Percentiles rank a stretch among this genome's conserved stretches.
Conservation (phyloP, 2,888 invertebrate genomes). For the Eilema depressum region DNA sequence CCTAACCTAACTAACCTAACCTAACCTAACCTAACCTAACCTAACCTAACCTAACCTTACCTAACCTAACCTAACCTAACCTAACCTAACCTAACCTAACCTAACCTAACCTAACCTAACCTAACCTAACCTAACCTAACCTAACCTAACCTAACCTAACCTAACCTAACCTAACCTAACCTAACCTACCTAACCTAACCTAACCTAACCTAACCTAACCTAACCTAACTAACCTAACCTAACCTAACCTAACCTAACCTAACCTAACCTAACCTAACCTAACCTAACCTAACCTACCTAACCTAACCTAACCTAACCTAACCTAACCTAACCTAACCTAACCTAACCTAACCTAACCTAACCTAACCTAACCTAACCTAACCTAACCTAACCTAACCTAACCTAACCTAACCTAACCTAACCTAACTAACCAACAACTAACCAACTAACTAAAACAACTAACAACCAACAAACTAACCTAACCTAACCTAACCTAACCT, state of each 20-base stretch:
- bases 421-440: conserved; percentile 47
- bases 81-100: conserved; percentile 28
- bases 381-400: conserved; percentile 8
- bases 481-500: conserved; percentile 22
- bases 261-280: conserved; percentile 12
- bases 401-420: conserved; percentile 25
- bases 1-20: conserved; percentile 25
- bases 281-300: conserved; percentile 27
- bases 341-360: conserved; percentile 11
- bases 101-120: conserved; percentile 22
- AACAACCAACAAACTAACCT: conserved; percentile 22
- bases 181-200: conserved; percentile 19
- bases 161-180: conserved; percentile 17
- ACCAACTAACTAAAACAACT: conserved; percentile 30
- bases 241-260: conserved; percentile 19
- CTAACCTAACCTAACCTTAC: conserved; percentile 27
- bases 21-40: conserved; percentile 23
- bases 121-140: conserved; percentile 24
- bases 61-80: conserved; percentile 31
- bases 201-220: conserved; percentile 20
- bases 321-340: conserved; percentile 18
- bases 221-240: conserved; percentile 18
- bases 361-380: conserved; percentile 11
- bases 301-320: conserved; percentile 29
- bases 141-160: conserved; percentile 16